A percentile compares a stretch with the other conserved stretches of the same genome.
Evolutionary conservation across 2,888 invertebrate species (phyloP).

Genomic region (Strigamia maritima): DNA sequence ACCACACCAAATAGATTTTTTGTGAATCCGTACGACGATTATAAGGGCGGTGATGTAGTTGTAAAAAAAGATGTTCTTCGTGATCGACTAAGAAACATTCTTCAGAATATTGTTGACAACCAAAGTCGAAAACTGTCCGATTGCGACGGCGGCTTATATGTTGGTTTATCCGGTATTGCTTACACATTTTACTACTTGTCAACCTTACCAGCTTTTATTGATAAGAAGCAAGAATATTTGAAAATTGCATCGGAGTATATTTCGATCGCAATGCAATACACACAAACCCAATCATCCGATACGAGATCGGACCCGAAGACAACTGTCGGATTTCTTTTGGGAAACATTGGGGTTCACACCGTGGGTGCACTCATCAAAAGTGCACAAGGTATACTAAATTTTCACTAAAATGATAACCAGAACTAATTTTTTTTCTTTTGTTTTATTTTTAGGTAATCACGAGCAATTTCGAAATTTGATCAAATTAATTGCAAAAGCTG

Average conservation of each 20-base stretch:
- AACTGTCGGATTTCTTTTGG: constrained; percentile 70
- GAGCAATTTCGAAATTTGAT: constrained; percentile 42
- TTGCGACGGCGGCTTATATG: constrained; percentile 64
- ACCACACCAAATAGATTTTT: constrained; percentile 35
- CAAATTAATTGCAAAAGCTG: constrained; percentile 46
- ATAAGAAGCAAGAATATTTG: constrained; percentile 57
- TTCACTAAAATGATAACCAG: not conserved
- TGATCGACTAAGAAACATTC: not conserved
- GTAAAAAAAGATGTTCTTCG: constrained; percentile 16
- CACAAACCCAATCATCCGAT: constrained; percentile 50
- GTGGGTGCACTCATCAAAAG: constrained; percentile 54
- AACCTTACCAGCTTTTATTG: constrained; percentile 55
- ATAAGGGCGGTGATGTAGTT: not conserved
- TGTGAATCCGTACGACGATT: constrained; percentile 12
- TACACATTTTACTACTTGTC: constrained; percentile 72
- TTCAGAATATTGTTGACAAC: constrained; percentile 16
- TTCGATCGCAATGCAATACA: constrained; percentile 61
- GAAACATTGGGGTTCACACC: constrained; percentile 73
- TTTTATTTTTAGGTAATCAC: constrained; percentile 41
- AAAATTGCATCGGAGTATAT: constrained; percentile 63
- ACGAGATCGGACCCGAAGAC: constrained; percentile 56
- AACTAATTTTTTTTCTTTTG: not conserved
- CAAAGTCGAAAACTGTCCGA: constrained; percentile 47
- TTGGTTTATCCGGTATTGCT: constrained; percentile 68
- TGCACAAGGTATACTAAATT: constrained; percentile 53